Conservation (phyloP, 1,140 invertebrate genomes). For the Drosophila chauvacae region DNA sequence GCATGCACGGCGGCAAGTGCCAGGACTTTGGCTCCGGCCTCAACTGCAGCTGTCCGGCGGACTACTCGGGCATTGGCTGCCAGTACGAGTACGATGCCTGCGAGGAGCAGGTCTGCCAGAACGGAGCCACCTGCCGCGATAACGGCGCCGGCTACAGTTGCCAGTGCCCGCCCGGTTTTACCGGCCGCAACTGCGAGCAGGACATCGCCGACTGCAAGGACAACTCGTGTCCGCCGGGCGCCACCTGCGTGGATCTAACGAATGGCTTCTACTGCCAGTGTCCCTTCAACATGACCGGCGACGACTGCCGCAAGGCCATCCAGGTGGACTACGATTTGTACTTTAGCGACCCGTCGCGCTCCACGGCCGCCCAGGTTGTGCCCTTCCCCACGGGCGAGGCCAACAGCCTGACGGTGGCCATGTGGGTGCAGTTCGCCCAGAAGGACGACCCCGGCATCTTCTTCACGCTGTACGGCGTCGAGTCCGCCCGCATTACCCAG, state of each 20-base stretch:
- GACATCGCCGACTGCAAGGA: slow-evolving; percentile 97
- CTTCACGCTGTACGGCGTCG: slow-evolving; percentile 95
- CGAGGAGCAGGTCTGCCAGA: slow-evolving; percentile 93
- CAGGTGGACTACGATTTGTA: slow-evolving; percentile 98
- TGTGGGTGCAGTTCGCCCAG: slow-evolving; percentile 98
- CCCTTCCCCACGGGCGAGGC: slow-evolving; percentile 93
- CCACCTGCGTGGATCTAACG: slow-evolving; percentile 96
- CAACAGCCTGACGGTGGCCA: slow-evolving; percentile 93
- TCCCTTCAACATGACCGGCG: slow-evolving; percentile 97
- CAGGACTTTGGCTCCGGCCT: slow-evolving; percentile 97
- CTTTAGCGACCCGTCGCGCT: slow-evolving; percentile 95
- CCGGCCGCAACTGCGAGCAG: slow-evolving; percentile 94
- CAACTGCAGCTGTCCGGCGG: slow-evolving; percentile 95
- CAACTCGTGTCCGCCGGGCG: slow-evolving; percentile 96
- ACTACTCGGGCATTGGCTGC: slow-evolving; percentile 95
- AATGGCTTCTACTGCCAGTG: slow-evolving; percentile 97
- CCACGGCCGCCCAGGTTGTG: slow-evolving; percentile 94
- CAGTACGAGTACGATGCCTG: slow-evolving; percentile 97
- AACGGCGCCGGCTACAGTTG: slow-evolving; percentile 94
- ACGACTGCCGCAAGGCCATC: slow-evolving; percentile 98
- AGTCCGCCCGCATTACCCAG: slow-evolving; percentile 91
- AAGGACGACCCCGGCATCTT: slow-evolving; percentile 96
- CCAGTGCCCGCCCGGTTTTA: slow-evolving; percentile 92
- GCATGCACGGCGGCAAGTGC: slow-evolving; percentile 97
- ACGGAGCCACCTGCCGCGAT: slow-evolving; percentile 95